Base-by-base conservation (phyloP, 2,797 vertebrate genomes). In the Selene dorsalis region DNA sequence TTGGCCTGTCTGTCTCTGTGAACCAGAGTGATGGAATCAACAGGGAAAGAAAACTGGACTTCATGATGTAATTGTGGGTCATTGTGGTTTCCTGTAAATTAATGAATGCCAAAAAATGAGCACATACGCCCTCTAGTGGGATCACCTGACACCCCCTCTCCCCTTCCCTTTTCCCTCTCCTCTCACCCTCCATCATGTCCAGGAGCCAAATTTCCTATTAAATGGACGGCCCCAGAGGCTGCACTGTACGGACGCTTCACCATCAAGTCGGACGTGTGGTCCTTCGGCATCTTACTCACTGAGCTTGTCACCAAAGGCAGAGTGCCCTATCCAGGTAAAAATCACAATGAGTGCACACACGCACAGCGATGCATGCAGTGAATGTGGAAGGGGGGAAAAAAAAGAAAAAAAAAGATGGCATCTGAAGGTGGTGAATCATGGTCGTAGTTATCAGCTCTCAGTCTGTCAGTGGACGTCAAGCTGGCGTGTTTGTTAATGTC, bases 121-220 rank as follows among this genome's bases (percentile, higher is more conserved):
- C 69, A 35, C 48, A 35, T n/a, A 6, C 53, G 60, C 88, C 85
- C 69, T 79, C 87, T 88, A 61, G 85, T 86, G 85, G 85, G 55
- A 24, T 50, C 12, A 41, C 18, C 52, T 67, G 60, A 75, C 56
- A 75, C 56, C 30, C 9, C 16, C 14, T 14, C 11, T 39, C 11
- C 45, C 45, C 16, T 13, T 13, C 11, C 39, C 39, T 38, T 43
- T 35, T 60, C 30, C 26, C 22, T 52, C 61, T 30, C 55, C 32
- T 45, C 22, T 45, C 43, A 14, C 39, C 57, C 47, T 78, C 62
- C 39, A 7, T 52, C 53, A 17, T 48, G 16, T 26, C n/a, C 89
- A 99, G 97, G 97, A 90, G 97, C 97, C 85, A 99, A 98, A 89
- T 99, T 99, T 88, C 97, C 97, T 32, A 99, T 98, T 89, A 98